Conservation (phyloP, 2,797 vertebrate species). For the Synaphobranchus kaupii region DNA sequence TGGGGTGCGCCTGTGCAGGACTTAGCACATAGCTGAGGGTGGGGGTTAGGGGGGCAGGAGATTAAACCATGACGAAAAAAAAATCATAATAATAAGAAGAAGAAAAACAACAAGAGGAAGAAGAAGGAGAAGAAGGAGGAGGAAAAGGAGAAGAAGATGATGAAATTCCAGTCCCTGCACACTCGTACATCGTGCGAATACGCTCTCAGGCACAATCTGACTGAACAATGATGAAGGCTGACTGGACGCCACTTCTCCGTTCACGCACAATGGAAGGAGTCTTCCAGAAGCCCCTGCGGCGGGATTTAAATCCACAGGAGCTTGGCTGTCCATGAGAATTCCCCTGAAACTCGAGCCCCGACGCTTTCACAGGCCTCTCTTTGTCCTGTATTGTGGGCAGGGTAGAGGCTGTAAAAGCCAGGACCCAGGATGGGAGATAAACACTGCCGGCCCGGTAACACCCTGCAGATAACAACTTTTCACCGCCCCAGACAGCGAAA, state of each 20-base stretch:
- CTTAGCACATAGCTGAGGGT: conserved; percentile 26
- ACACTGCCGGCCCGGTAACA: conserved; percentile 1
- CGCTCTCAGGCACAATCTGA: background rate
- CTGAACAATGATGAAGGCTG: background rate
- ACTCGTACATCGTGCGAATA: background rate
- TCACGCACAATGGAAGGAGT: background rate
- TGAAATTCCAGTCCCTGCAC: background rate
- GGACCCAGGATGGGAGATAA: conserved; percentile 19
- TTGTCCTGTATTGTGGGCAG: conserved; percentile 38
- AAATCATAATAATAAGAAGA: background rate
- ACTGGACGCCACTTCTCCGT: background rate
- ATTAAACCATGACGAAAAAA: background rate
- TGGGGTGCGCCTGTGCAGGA: conserved; percentile 40
- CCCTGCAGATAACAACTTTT: conserved; percentile 19
- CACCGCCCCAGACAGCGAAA: background rate
- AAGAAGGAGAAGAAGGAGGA: no score
- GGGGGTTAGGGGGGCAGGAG: no score
- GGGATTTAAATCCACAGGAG: background rate
- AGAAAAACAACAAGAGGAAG: background rate
- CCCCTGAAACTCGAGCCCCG: conserved; percentile 14
- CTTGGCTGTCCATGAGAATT: background rate
- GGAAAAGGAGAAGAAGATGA: no score
- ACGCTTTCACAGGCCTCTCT: background rate
- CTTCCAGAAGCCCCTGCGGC: background rate
- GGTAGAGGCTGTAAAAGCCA: conserved; percentile 43